Base-by-base conservation (phyloP, 2,113 vertebrate genomes). In the Chelonoidis abingdonii region DNA sequence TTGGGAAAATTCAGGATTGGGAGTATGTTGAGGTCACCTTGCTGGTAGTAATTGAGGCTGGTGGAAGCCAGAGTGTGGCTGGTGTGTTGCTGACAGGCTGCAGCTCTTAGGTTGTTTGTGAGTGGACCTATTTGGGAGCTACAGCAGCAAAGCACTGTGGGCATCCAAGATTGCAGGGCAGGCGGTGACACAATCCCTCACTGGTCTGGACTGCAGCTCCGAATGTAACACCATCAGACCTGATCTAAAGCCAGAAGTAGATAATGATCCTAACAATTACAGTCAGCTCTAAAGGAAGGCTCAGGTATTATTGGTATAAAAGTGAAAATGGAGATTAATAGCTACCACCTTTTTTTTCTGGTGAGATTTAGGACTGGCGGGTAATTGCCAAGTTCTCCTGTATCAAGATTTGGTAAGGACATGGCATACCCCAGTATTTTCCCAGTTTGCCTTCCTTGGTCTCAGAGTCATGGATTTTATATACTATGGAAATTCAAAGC, bases 241-340 rank as follows among this genome's bases (percentile, higher is more conserved):
- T 80, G 27, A 83, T 31, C 29, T 19, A 56, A 8, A 35, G 31
- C 38, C 31, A 90, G 38, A 22, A 84, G 19, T 38, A 54, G 91
- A 50, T 0, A 10, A 65, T n/a, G 27, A 5, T 86, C 41, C 27
- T 79, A 31, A 83, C 24, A 86, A 49, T 54, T 25, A 57, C 54
- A 10, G 44, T 62, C 76, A 72, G 72, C 47, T 86, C 56, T 8
- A 0, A 0, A 57, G 11, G 49, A 14, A 82, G 93, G 83, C 35
- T 62, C 52, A 82, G 2, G 24, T 31, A 69, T 12, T 86, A 81
- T 69, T 1, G 2, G 11, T 14, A 8, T 27, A 38, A 31, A 83
- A 4, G 8, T 88, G 65, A 87, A 38, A 17, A 41, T 3, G 8
- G 86, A 94, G 75, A 95, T 1, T 72, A 0, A 0, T 0, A 1